A percentile compares a stretch with the other conserved stretches of the same genome.
Evolutionary conservation across 2,888 invertebrate species (phyloP).

Genomic region (Oscheius sp.): DNA sequence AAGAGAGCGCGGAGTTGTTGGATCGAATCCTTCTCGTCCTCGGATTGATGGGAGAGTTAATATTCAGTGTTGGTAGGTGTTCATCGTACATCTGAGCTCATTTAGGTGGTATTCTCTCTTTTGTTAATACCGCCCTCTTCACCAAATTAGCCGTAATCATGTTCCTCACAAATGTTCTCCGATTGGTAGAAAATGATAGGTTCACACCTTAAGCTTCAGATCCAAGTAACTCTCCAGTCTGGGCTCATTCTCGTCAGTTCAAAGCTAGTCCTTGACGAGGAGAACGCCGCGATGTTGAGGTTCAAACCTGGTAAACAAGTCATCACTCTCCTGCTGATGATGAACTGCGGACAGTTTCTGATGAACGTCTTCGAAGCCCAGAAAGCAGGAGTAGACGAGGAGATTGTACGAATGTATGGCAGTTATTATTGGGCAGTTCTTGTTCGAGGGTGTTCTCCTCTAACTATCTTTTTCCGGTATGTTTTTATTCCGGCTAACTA

Average conservation of each 20-base stretch:
- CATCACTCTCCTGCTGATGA: constrained; percentile 52
- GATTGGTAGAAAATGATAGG: constrained; percentile 36
- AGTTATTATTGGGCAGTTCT: constrained; percentile 78
- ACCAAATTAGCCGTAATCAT: constrained; percentile 43
- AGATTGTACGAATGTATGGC: constrained; percentile 74
- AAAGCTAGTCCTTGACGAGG: constrained; percentile 39
- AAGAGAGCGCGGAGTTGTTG: constrained; percentile 55
- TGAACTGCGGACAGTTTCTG: constrained; percentile 79
- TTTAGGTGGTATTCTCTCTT: constrained; percentile 51
- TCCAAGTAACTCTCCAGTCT: constrained; percentile 56
- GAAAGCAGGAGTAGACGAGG: constrained; percentile 70
- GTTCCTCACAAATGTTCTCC: constrained; percentile 47
- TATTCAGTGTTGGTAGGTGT: constrained; percentile 44
- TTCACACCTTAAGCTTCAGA: constrained; percentile 3
- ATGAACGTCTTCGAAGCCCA: constrained; percentile 78
- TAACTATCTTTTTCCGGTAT: constrained; percentile 77
- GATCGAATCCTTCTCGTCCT: constrained; percentile 56
- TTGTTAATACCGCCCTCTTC: constrained; percentile 43
- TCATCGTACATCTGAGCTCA: not conserved
- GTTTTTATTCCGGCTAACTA: not conserved
- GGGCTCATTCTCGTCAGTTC: constrained; percentile 50
- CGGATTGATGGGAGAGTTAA: constrained; percentile 55
- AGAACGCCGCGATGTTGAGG: constrained; percentile 45
- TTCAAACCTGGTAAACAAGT: constrained; percentile 62
- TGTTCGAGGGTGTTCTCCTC: constrained; percentile 76